Base-by-base conservation (phyloP, 1,140 invertebrate species). In the Aphelenchoides fujianensis region DNA sequence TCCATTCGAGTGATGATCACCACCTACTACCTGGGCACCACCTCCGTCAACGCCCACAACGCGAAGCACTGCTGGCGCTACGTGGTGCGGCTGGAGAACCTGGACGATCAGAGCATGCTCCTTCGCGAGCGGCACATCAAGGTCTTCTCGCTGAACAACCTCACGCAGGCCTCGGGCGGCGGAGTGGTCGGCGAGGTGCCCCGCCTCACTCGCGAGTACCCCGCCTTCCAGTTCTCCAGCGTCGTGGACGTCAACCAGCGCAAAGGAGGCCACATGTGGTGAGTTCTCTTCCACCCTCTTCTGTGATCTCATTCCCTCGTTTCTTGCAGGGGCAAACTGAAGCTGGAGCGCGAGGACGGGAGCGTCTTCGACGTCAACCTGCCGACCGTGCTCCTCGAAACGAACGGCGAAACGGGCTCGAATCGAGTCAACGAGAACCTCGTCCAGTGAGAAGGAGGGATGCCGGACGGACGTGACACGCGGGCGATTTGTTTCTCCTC, bases 241-340 rank as follows among this genome's bases (percentile, higher is more conserved):
- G 76, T 61, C 3, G 68, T 79, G 28, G 77, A 79, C 19, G n/a
- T 79, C 30, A 48, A 69, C 12, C 77, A 79, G 37, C 41, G 63
- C 2, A 79, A 79, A 68, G 77, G 77, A 32, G 77, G 77, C 19
- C 77, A 79, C 37, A 73, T 79, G 73, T 79, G 77, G 76, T n/a
- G n/a, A n/a, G n/a, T n/a, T n/a, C n/a, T n/a, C n/a, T 75, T n/a
- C 34, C 73, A 37, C n/a, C n/a, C n/a, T n/a, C n/a, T n/a, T n/a
- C n/a, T n/a, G n/a, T n/a, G n/a, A 54, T 35, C 31, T 68, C 27
- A 28, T 64, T 1, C 70, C 75, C 28, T 7, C 70, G 74, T 70
- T n/a, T n/a, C n/a, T n/a, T n/a, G n/a, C n/a, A n/a, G n/a, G n/a
- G 77, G 77, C 16, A 55, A 53, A 19, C 79, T 79, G 36, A 79